Conservation (phyloP, 2,888 invertebrate species). For the Hydroisotoma schaefferi region DNA sequence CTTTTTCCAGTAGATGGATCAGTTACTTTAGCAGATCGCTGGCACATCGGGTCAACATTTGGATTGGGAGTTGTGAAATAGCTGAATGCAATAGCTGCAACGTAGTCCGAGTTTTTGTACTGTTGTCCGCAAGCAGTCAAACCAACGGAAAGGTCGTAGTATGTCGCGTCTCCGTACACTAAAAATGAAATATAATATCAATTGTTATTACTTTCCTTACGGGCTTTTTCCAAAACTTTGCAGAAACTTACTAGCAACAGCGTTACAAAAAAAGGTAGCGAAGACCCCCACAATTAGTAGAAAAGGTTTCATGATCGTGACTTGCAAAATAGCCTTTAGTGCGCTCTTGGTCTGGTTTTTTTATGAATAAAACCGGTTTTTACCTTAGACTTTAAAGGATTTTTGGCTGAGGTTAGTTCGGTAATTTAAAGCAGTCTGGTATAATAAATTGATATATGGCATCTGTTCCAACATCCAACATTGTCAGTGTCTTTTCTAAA, state of each 20-base stretch:
- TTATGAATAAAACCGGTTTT: too few species aligned
- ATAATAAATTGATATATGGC: too few species aligned
- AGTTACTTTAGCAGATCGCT: constrained; percentile 3
- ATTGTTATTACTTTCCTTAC: not conserved
- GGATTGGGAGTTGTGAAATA: constrained; percentile 12
- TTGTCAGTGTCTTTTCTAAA: too few species aligned
- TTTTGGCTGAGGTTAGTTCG: too few species aligned
- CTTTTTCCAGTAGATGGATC: constrained; percentile 3
- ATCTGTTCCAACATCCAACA: too few species aligned
- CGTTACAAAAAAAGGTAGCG: not conserved
- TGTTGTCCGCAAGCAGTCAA: constrained; percentile 19
- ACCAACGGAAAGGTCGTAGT: constrained; percentile 15
- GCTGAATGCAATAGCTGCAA: constrained; percentile 15
- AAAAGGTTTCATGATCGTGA: not conserved
- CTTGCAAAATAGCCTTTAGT: too few species aligned
- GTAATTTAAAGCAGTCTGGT: too few species aligned
- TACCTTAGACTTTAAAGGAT: too few species aligned
- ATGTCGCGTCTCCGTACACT: constrained; percentile 20
- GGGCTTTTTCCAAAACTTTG: not conserved
- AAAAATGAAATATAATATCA: not conserved
- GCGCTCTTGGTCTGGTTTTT: too few species aligned
- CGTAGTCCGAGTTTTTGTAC: constrained; percentile 6
- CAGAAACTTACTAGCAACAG: not conserved
- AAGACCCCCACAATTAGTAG: not conserved
- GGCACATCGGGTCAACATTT: constrained; percentile 20